phyloP scores from a whole-genome alignment of 1,140 invertebrate species.

The Venustaconcha ellipsiformis region DNA sequence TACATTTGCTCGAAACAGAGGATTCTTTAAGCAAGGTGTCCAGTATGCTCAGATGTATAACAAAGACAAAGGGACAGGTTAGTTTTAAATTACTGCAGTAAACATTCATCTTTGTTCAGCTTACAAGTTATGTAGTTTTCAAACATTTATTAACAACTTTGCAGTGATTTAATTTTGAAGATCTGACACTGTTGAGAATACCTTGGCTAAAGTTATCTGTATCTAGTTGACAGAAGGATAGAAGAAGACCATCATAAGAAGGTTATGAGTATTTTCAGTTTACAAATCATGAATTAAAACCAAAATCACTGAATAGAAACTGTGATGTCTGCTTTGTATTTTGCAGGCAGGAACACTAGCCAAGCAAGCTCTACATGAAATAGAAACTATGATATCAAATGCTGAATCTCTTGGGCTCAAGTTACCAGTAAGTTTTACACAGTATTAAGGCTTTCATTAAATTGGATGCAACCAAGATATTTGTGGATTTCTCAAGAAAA shows the following conservation, averaged over 20 bases:
- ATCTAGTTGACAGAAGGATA: neutral
- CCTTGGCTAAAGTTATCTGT: neutral
- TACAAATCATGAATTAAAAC: no score
- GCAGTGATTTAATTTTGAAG: neutral
- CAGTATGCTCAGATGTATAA: slow-evolving; percentile 65
- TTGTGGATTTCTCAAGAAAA: no score
- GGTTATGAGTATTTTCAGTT: no score
- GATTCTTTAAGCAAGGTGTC: slow-evolving; percentile 76
- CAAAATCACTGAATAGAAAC: neutral
- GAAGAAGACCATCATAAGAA: no score
- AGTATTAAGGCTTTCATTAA: no score
- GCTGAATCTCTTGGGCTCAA: slow-evolving; percentile 81
- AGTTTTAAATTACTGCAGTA: slow-evolving; percentile 1
- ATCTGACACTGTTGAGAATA: neutral
- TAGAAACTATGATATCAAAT: slow-evolving; percentile 79
- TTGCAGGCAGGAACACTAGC: slow-evolving; percentile 75
- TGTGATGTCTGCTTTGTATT: slow-evolving; percentile 1
- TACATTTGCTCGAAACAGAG: slow-evolving; percentile 81
- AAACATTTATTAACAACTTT: neutral
- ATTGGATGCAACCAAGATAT: no score
- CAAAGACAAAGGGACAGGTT: slow-evolving; percentile 58
- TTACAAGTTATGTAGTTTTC: neutral
- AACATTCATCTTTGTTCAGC: neutral
- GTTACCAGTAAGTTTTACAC: slow-evolving; percentile 68
- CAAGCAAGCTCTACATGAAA: slow-evolving; percentile 79